Conservation (phyloP, 2,888 invertebrate species). For the Drosophila diplacantha region DNA sequence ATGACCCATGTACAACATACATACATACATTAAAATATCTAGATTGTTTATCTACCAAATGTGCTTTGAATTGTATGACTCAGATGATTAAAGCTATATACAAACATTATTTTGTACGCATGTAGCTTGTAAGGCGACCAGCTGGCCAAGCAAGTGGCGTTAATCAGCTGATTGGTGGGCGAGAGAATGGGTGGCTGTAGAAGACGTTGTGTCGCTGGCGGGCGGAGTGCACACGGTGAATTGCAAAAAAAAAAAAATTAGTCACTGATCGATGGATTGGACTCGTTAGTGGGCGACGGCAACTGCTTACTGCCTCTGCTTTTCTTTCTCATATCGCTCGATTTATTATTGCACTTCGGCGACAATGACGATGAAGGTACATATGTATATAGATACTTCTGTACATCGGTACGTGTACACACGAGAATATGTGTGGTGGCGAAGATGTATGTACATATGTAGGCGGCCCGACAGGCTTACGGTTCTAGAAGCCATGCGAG, state of each 20-base stretch:
- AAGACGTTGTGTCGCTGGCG: constrained; percentile 23
- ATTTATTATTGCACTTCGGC: constrained; percentile 12
- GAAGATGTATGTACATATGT: too few relatives aligned
- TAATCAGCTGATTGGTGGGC: constrained; percentile 22
- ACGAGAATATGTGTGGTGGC: constrained; percentile 15
- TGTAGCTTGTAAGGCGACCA: neutral
- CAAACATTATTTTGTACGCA: neutral
- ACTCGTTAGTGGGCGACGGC: constrained; percentile 24
- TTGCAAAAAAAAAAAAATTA: constrained; percentile 16
- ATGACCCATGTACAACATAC: neutral
- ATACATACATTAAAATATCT: neutral
- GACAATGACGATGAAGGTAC: constrained; percentile 25
- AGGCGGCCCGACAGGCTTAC: constrained; percentile 44
- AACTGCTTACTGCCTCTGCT: constrained; percentile 19
- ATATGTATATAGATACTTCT: neutral
- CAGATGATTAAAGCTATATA: neutral
- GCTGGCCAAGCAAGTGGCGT: constrained; percentile 3
- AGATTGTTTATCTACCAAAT: neutral
- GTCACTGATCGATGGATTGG: constrained; percentile 29
- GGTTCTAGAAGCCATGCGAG: constrained; percentile 63
- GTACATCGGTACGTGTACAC: neutral
- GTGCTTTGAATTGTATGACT: neutral
- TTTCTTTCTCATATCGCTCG: neutral
- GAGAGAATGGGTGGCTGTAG: constrained; percentile 6
- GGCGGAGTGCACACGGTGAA: neutral